Base-by-base conservation (phyloP, 2,113 vertebrate species). In the Numenius arquata region DNA sequence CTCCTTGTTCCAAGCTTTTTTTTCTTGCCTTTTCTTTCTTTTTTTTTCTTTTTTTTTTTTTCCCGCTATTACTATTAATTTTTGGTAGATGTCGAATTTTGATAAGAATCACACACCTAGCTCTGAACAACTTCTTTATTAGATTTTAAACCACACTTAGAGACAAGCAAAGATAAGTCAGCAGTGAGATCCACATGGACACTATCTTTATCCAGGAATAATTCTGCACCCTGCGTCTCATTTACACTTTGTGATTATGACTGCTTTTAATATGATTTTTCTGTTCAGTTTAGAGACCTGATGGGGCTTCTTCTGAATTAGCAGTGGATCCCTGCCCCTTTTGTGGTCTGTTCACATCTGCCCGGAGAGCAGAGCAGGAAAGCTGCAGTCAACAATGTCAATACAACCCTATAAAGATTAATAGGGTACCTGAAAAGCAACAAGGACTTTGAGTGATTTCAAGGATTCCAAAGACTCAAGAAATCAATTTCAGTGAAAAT, bases 401-500 rank as follows among this genome's bases (percentile, higher is more conserved):
- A 97, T 94, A 95, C 36, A 96, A 52, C 52, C 89, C 96, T 96
- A 96, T 96, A 96, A 98, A 98, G 98, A 98, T 98, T 98, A 98
- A 98, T 98, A 98, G 94, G 90, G 85, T 89, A 85, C 94, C 97
- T 96, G 93, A 96, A 97, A 97, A 96, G 93, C 93, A 97, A 97
- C 96, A 96, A 97, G 95, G 97, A 96, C 96, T 98, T 94, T 96
- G 93, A 96, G 95, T 96, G 95, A 97, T 98, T 98, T 98, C 93
- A 95, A 98, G 97, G 97, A 98, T 97, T 98, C 96, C 50, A 93
- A 95, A 97, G 95, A 91, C 91, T 97, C 89, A 76, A 97, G 90
- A 96, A 98, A 99, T 99, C 98, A 97, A 98, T 98, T 98, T 97
- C 85, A 89, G 85, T 98, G 97, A 98, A 98, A 98, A 97, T 91